These are phyloP conservation scores for Eucidaris tribuloides DNA, from an alignment of 35 echinoderm and acorn worm genomes.

Conservation along the genomic window DNA sequence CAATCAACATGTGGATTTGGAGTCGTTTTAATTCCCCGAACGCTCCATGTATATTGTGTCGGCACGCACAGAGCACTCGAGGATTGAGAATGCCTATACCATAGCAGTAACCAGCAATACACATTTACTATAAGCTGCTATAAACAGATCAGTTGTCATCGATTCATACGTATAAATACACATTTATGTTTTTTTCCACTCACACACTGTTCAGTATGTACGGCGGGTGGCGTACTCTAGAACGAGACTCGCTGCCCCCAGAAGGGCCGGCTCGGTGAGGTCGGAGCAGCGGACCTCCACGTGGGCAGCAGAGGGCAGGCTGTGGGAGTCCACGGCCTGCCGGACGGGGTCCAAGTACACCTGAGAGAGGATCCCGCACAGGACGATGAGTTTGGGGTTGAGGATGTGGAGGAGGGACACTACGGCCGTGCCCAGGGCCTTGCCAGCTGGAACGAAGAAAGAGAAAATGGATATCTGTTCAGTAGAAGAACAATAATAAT, in stretches of 20 bases:
- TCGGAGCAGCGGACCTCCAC: conserved; percentile 59
- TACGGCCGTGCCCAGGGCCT: conserved; percentile 63
- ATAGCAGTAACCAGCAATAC: no score
- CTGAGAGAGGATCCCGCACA: conserved; percentile 69
- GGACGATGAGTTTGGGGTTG: conserved; percentile 81
- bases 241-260: conserved; percentile 95
- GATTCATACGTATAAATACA: no score
- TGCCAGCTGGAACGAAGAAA: conserved; percentile 54
- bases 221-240: conserved; percentile 92
- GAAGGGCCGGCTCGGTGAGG: conserved; percentile 73
- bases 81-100: no score
- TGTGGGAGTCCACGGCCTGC: conserved; percentile 39
- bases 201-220: conserved; percentile 80
- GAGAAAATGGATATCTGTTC: no score
- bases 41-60: no score
- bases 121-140: no score
- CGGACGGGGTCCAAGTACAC: conserved; percentile 55
- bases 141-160: no score
- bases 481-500: no score
- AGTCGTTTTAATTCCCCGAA: no score
- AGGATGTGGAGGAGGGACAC: conserved; percentile 80
- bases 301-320: conserved; percentile 57
- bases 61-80: no score
- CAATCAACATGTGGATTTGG: no score
- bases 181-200: no score